Conservation (phyloP, 2,888 invertebrate genomes). For the Nezara viridula region DNA sequence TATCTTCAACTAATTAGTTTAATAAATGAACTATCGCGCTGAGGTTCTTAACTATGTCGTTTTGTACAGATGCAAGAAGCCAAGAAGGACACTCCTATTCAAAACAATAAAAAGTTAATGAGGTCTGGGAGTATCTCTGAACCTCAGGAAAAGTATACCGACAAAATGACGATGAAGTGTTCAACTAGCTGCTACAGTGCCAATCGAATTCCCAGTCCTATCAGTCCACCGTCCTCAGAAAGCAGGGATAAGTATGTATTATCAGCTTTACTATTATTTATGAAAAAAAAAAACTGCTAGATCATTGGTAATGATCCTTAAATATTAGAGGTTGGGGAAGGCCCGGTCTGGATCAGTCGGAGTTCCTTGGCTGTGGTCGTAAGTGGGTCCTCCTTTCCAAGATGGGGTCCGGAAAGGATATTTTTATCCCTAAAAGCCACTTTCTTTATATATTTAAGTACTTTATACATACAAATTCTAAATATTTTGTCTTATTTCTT, state of each 20-base stretch:
- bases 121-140: constrained; percentile 62
- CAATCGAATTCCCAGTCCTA: constrained; percentile 55
- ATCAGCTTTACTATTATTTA: background rate
- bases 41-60: background rate
- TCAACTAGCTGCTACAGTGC: constrained; percentile 58
- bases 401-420: too few relatives aligned
- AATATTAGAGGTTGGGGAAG: too few relatives aligned
- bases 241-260: constrained; percentile 47
- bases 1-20: too few relatives aligned
- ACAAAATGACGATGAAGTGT: constrained; percentile 40
- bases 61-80: constrained; percentile 37
- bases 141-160: background rate
- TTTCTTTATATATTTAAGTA: too few relatives aligned
- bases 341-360: too few relatives aligned
- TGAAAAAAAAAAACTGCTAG: background rate
- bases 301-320: too few relatives aligned
- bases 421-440: too few relatives aligned
- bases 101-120: constrained; percentile 61
- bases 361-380: too few relatives aligned
- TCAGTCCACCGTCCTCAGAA: constrained; percentile 60
- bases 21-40: too few relatives aligned
- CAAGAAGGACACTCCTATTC: constrained; percentile 37
- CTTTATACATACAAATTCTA: too few relatives aligned
- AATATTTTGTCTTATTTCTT: too few relatives aligned
- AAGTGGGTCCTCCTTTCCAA: too few relatives aligned